phyloP scores from a whole-genome alignment of 2,797 vertebrate genomes.

The Helicolenus hilgendorfi region DNA sequence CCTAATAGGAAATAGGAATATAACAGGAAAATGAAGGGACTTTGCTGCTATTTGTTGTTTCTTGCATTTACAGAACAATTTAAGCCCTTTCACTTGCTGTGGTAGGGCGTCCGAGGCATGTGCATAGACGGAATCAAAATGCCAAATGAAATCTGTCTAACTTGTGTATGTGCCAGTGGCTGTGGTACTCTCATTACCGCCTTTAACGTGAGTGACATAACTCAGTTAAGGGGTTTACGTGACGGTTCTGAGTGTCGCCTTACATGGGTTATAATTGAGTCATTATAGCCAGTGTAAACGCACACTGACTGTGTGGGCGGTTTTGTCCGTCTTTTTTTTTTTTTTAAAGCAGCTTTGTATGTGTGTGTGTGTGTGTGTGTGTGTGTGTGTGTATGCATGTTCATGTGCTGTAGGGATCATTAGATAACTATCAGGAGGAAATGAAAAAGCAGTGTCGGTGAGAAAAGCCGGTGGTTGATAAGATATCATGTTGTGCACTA shows the following conservation, averaged over 20 bases:
- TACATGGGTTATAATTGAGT: conserved; percentile 46
- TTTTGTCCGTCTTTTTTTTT: background rate
- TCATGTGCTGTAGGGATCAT: conserved; percentile 32
- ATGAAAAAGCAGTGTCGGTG: conserved; percentile 76
- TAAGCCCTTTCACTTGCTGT: background rate
- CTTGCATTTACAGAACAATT: background rate
- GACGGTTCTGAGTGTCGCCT: conserved; percentile 14
- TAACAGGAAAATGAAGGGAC: background rate
- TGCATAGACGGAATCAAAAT: background rate
- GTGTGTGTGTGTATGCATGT: background rate
- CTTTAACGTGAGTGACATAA: conserved; percentile 42
- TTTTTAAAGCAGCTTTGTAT: conserved; percentile 1
- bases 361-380: background rate
- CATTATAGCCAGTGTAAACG: conserved; percentile 18
- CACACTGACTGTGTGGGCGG: conserved; percentile 9
- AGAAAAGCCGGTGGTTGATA: conserved; percentile 54
- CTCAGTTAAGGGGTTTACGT: conserved; percentile 15
- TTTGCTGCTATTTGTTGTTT: background rate
- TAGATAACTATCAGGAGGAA: conserved; percentile 77
- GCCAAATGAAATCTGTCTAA: background rate
- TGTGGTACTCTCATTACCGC: conserved; percentile 12
- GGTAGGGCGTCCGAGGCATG: background rate
- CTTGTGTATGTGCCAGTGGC: background rate
- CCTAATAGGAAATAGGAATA: background rate
- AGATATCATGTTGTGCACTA: conserved; percentile 43